These are phyloP conservation scores for Cromileptes altivelis DNA, from an alignment of 2,113 vertebrate species.

Conservation along the genomic window DNA sequence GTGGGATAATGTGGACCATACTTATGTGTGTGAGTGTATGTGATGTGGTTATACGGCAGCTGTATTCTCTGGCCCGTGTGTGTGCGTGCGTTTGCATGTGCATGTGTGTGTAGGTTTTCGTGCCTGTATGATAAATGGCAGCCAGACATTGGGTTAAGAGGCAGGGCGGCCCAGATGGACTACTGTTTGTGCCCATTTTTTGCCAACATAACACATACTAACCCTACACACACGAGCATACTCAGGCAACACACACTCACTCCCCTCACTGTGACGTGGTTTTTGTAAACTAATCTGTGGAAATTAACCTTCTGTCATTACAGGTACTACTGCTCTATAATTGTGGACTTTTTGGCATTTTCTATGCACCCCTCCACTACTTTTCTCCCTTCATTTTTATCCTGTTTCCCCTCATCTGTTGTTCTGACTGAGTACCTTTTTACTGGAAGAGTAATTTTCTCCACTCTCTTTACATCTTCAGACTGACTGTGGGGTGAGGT, in stretches of 20 bases:
- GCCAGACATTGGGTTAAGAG: constrained; percentile 73
- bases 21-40: constrained; percentile 65
- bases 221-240: background rate
- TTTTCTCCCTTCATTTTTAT: constrained; percentile 38
- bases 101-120: constrained; percentile 49
- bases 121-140: constrained; percentile 74
- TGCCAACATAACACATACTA: constrained; percentile 39
- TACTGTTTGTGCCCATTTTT: constrained; percentile 60
- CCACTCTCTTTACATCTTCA: constrained; percentile 62
- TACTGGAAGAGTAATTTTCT: constrained; percentile 79
- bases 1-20: constrained; percentile 79
- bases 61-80: constrained; percentile 58
- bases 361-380: background rate
- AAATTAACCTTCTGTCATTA: constrained; percentile 52
- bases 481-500: constrained; percentile 57
- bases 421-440: constrained; percentile 65
- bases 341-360: constrained; percentile 2
- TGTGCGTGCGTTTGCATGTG: constrained; percentile 28
- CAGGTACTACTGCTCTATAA: constrained; percentile 24
- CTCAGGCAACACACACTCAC: background rate
- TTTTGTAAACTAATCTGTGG: constrained; percentile 43
- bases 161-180: constrained; percentile 72
- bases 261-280: constrained; percentile 21
- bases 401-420: constrained; percentile 59
- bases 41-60: constrained; percentile 76